These are phyloP conservation scores for Nephrotoma guestfalica DNA, from an alignment of 2,888 invertebrate genomes.

Conservation along the genomic window DNA sequence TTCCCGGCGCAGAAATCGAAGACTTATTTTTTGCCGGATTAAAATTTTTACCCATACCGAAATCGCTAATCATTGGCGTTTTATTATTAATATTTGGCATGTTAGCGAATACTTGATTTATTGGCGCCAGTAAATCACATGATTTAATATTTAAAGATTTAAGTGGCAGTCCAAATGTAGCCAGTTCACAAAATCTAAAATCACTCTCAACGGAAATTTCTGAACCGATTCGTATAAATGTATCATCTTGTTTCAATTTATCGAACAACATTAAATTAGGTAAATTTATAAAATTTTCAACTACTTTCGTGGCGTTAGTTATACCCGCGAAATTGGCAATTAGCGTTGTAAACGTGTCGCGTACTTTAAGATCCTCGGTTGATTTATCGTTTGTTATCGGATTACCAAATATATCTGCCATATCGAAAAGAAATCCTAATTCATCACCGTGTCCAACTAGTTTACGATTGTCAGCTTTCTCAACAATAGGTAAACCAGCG, in stretches of 20 bases:
- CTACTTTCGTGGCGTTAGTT: conserved; percentile 8
- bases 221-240: conserved; percentile 40
- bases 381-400: conserved; percentile 33
- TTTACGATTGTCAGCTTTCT: conserved; percentile 17
- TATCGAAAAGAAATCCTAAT: conserved; percentile 54
- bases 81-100: not conserved
- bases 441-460: conserved; percentile 57
- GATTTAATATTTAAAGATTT: not conserved
- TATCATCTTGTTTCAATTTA: conserved; percentile 24
- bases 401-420: conserved; percentile 43
- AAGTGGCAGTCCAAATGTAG: conserved; percentile 23
- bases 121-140: not conserved
- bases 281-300: conserved; percentile 26
- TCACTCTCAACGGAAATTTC: conserved; percentile 33
- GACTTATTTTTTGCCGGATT: not conserved
- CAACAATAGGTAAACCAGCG: conserved; percentile 45
- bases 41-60: not conserved
- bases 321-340: conserved; percentile 47
- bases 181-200: conserved; percentile 31
- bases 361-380: conserved; percentile 46
- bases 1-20: not conserved
- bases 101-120: not conserved
- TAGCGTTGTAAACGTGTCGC: conserved; percentile 48
- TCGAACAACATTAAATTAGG: conserved; percentile 23
- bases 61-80: not conserved